Percentiles rank a stretch among this genome's conserved stretches.
Evolutionary conservation across 2,797 vertebrate genomes (phyloP).

Genomic region (Dendrocincla fuliginosa): DNA sequence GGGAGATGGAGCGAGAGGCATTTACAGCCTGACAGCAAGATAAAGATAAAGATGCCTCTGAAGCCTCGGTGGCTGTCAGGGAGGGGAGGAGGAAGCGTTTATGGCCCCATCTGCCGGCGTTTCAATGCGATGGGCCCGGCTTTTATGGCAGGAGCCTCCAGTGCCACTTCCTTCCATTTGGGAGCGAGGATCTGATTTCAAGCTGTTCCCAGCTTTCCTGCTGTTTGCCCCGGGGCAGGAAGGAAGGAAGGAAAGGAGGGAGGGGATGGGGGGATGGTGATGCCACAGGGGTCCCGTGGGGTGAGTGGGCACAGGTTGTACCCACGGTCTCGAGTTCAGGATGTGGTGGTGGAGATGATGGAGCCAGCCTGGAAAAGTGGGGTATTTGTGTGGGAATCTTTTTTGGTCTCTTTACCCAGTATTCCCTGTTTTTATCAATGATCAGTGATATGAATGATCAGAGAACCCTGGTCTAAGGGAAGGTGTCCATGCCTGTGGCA

Average conservation of each 20-base stretch:
- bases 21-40: conserved; percentile 79
- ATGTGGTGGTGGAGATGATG: not conserved
- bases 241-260: conserved; percentile 57
- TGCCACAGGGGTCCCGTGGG: not conserved
- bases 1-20: conserved; percentile 71
- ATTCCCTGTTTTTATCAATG: not conserved
- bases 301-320: not conserved
- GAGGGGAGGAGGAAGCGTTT: conserved; percentile 77
- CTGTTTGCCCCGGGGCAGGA: conserved; percentile 37
- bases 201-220: conserved; percentile 65
- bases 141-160: conserved; percentile 76
- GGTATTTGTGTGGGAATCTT: rapidly evolving
- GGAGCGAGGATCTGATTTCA: conserved; percentile 71
- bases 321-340: not conserved
- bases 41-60: conserved; percentile 73
- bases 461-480: not conserved
- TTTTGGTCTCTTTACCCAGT: rapidly evolving
- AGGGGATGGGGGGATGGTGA: not conserved
- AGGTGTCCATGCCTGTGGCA: not conserved
- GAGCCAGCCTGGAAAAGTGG: not conserved
- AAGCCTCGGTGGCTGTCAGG: conserved; percentile 64
- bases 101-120: conserved; percentile 76
- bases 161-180: conserved; percentile 75
- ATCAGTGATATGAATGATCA: not conserved
- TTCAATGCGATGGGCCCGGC: conserved; percentile 70